Evolutionary conservation across 2,113 vertebrate species (phyloP), one percentile per base, ranked within the genome.

Genomic region (Cricetomys ansorgei): DNA sequence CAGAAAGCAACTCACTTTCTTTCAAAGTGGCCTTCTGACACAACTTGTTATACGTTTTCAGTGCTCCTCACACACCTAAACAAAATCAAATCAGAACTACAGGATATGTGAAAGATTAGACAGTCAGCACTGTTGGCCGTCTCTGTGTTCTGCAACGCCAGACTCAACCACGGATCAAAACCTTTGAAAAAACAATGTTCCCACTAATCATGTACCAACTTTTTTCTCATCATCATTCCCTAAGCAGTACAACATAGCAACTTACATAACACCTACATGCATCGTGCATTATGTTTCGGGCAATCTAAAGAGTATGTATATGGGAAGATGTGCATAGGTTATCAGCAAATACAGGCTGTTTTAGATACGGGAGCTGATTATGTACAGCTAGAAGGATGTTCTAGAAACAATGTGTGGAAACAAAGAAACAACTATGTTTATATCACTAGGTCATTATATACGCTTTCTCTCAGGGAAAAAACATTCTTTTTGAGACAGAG

Each of bases 401-500:
- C 88, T 64, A 45, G 29, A 89, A 37, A 55, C 57, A 75, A 62
- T 75, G 2, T 45, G 6, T 34, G 40, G 70, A 34, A 34, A 75
- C 29, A 55, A 40, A 40, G n/a, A n/a, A 53, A 12, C 23, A 72
- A 40, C 15, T 57, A 59, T 65, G 85, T 91, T 75, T 75, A 57
- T 92, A 57, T 69, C 19, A 75, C 10, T 57, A 50, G 13, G 31
- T 80, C 76, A 88, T 9, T 77, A 92, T 59, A 45, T 85, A 76
- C 91, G 64, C 53, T 93, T 95, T 79, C 31, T 73, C 64, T 91
- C 64, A 88, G 57, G 55, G 79, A 76, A 15, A 57, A 53, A 55
- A 23, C 13, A 25, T n/a, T 80, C 2, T 12, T 80, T 57, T 79
- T 79, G 50, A 55, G 50, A 23, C 76, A n/a, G 50, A n/a, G 4